phyloP scores from a whole-genome alignment of 2,113 vertebrate genomes.

The Chaenocephalus aceratus region DNA sequence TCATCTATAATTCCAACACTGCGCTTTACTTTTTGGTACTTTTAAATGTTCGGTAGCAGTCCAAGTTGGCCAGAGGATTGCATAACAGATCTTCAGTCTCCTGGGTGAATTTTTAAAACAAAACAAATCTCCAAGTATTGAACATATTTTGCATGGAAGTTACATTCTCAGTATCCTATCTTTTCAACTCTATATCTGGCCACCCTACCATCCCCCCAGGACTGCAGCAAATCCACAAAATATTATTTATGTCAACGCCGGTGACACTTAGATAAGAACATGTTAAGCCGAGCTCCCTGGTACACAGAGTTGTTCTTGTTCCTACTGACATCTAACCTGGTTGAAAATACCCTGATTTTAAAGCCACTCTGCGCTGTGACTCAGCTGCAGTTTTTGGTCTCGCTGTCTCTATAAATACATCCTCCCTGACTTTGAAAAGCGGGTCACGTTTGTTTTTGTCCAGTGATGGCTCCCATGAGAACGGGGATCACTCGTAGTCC shows the following conservation, averaged over 20 bases:
- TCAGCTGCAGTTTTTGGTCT: slow-evolving; percentile 63
- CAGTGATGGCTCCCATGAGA: slow-evolving; percentile 56
- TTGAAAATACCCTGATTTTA: slow-evolving; percentile 37
- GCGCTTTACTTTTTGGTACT: background rate
- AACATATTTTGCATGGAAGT: background rate
- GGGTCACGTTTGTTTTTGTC: slow-evolving; percentile 74
- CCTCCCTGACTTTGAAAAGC: slow-evolving; percentile 71
- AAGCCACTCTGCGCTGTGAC: slow-evolving; percentile 61
- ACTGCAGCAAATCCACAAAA: slow-evolving; percentile 17
- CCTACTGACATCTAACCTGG: slow-evolving; percentile 42
- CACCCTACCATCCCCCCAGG: background rate
- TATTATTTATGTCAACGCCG: slow-evolving; percentile 28
- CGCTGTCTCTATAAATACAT: slow-evolving; percentile 72
- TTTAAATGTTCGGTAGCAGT: background rate
- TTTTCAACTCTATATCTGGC: slow-evolving; percentile 25
- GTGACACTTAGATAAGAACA: slow-evolving; percentile 14
- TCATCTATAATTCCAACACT: background rate
- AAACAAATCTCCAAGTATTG: background rate
- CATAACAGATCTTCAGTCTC: slow-evolving; percentile 24
- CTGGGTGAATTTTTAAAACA: background rate
- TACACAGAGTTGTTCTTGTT: slow-evolving; percentile 24
- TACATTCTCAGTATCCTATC: background rate
- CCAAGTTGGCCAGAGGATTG: background rate
- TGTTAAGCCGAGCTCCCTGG: background rate
- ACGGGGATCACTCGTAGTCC: slow-evolving; percentile 57